These are phyloP conservation scores for Rhynchopsitta pachyrhyncha DNA, from an alignment of 2,113 vertebrate genomes.

Conservation along the genomic window DNA sequence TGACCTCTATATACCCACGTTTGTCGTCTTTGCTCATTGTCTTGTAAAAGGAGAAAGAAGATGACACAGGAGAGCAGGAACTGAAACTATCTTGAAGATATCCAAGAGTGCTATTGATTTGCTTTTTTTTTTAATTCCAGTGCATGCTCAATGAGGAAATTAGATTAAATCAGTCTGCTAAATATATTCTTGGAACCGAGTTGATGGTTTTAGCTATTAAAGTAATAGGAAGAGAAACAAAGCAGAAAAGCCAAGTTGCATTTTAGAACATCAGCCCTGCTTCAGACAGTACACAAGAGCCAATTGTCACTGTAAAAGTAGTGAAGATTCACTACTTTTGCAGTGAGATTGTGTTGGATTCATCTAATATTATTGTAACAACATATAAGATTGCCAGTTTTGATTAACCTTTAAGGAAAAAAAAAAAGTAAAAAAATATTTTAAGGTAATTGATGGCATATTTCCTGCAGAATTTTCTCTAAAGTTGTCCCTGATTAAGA, in stretches of 20 bases:
- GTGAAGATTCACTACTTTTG: background rate
- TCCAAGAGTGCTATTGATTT: constrained; percentile 15
- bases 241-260: background rate
- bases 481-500: background rate
- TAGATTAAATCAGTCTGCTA: constrained; percentile 22
- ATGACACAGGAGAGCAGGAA: background rate
- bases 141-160: constrained; percentile 31
- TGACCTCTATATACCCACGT: background rate
- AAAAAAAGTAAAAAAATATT: background rate
- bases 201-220: background rate
- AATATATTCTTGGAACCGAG: background rate
- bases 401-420: background rate
- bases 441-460: background rate
- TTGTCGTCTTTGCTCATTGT: background rate
- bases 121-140: constrained; percentile 19
- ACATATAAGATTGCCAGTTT: background rate
- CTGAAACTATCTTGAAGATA: background rate
- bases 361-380: background rate
- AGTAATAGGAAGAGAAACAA: background rate
- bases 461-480: background rate
- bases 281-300: background rate
- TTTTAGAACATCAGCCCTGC: background rate
- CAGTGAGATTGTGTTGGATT: background rate
- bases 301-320: background rate
- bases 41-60: background rate